Conservation (phyloP, 2,888 invertebrate species). For the Athalia cordata region DNA sequence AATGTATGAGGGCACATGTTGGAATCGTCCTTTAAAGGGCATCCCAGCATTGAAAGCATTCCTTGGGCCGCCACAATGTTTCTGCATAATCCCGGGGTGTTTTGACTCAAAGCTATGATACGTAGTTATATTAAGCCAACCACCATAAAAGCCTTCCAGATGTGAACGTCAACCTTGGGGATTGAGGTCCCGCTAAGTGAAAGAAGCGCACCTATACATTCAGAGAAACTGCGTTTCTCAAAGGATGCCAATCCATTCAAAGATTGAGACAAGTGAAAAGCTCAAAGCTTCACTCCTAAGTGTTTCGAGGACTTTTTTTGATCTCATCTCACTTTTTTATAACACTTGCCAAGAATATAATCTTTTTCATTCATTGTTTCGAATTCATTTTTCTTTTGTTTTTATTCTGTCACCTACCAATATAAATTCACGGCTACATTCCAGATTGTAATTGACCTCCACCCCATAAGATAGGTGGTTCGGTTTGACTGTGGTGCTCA, state of each 20-base stretch:
- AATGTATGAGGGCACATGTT: neutral
- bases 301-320: neutral
- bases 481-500: neutral
- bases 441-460: neutral
- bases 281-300: neutral
- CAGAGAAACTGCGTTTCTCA: neutral
- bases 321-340: too few species aligned
- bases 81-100: conserved; percentile 14
- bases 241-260: neutral
- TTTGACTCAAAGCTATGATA: conserved; percentile 25
- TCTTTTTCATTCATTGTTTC: neutral
- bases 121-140: neutral
- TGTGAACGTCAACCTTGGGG: neutral
- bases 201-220: neutral
- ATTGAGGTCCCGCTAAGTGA: conserved; percentile 6
- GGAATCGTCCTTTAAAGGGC: conserved; percentile 22
- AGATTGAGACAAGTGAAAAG: neutral
- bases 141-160: neutral
- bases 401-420: neutral
- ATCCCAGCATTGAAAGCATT: conserved; percentile 28
- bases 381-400: neutral
- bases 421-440: neutral
- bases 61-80: neutral
- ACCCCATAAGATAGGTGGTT: neutral
- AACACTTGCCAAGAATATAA: neutral